A percentile compares a stretch with the other conserved stretches of the same genome.
Conservation (phyloP, 1,140 invertebrate genomes). For the Chironomus tepperi region DNA sequence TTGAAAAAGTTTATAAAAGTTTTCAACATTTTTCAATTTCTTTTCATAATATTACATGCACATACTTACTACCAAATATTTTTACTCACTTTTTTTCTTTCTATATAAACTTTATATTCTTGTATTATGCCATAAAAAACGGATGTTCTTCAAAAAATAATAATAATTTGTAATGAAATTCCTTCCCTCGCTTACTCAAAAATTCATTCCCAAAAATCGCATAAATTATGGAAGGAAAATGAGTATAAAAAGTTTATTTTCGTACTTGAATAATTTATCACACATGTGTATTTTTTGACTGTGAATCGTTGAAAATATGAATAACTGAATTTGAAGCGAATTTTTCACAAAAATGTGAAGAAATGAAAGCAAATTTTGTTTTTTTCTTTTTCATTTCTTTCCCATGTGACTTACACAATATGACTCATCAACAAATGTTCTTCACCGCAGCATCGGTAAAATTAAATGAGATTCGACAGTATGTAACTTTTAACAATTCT, state of each 20-base stretch:
- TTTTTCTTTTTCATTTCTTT: not conserved
- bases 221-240: conserved; percentile 9
- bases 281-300: not conserved
- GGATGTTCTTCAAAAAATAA: not conserved
- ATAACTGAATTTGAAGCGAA: not conserved
- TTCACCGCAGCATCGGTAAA: too few species aligned
- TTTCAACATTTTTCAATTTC: too few species aligned
- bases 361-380: not conserved
- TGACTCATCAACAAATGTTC: not conserved
- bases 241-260: not conserved
- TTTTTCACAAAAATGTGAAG: not conserved
- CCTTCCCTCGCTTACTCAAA: not conserved
- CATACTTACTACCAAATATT: too few species aligned
- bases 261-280: conserved; percentile 14
- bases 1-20: too few species aligned
- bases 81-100: not conserved
- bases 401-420: not conserved
- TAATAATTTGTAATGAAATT: conserved; percentile 3
- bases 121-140: not conserved
- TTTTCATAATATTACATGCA: too few species aligned
- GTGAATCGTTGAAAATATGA: conserved; percentile 6
- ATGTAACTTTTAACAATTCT: too few species aligned
- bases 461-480: too few species aligned
- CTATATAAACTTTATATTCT: not conserved
- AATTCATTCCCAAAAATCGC: not conserved